Base-by-base conservation (phyloP, 1,140 invertebrate species). In the Tribolium castaneum region DNA sequence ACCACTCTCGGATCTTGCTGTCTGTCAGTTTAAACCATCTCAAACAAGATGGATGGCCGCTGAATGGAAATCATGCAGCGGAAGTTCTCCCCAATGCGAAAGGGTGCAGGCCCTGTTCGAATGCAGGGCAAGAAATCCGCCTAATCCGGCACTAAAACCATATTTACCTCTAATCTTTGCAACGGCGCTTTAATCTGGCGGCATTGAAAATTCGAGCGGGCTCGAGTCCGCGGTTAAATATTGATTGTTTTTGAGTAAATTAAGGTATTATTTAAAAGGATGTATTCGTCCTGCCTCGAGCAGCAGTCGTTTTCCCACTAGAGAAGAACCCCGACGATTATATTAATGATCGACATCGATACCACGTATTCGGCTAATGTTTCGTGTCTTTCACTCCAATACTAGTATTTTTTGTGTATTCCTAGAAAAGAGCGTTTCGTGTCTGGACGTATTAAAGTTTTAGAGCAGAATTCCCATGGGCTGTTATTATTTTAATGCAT, bases 21-120 rank as follows among this genome's bases (percentile, higher is more conserved):
- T 83, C 83, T 85, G 85, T 86, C 85, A 86, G 84, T 86, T 85
- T 86, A 86, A 85, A 86, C 84, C 85, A 82, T 85, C 85, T 86
- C 85, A 85, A 86, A 85, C 84, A 86, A 86, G 85, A 86, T 86
- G 85, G 85, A 86, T 86, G 85, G 83, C 82, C 80, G 83, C 79
- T 83, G 85, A 85, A 85, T 85, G 85, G 84, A 86, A 86, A 86
- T 86, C 85, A 85, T 85, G 83, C 82, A 83, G 84, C 83, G 83
- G 83, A 82, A 84, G 81, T 81, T 84, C 83, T 81, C 79, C 81
- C 83, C 75, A 80, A 80, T 80, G 77, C 82, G 81, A 85, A 85
- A 85, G 83, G 84, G 84, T 85, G 83, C 83, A 75, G 59, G 14
- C 59, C 59, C 59, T 35, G 59, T 66, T 66, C 59, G 12, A 73